Evolutionary conservation across 1,140 invertebrate species (phyloP), one percentile per base, ranked within the genome.

Genomic region (Lepidurus apus): DNA sequence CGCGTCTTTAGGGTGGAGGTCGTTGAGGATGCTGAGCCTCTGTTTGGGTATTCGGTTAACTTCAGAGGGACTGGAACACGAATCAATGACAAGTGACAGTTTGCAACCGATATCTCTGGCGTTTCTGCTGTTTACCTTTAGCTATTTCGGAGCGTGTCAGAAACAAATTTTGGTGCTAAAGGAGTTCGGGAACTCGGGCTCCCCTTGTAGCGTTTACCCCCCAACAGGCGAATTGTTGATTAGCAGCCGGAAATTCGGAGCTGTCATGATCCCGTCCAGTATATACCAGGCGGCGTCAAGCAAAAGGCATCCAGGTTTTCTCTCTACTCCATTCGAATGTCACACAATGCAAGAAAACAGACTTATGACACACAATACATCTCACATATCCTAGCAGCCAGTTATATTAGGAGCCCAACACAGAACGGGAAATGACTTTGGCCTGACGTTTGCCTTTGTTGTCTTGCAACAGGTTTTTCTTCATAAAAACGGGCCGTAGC

Each of bases 331-430:
- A 65, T 65, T 65, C 53, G 53, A 65, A 65, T 65, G 53, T 65
- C 53, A 65, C 7, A 17, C 53, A 65, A 65, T 65, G 13, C 53
- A 65, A 65, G 17, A 65, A 13, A 21, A n/a, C 17, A 13, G 53
- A n/a, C 53, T n/a, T n/a, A 7, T 7, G 6, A n/a, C 17, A 21
- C 53, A 65, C 53, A 65, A 65, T 1, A 65, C 17, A 17, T 65
- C n/a, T 65, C 53, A 13, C 53, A 21, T 65, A 65, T 65, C 53
- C 53, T 65, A 65, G 53, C 53, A 65, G 53, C 53, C 53, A 65
- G 53, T 17, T 65, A 65, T 65, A 65, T 65, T 65, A 65, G 53
- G 53, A 13, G 17, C 4, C 53, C 53, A 13, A 65, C 53, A 65
- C 17, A 65, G 21, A 21, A 65, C 17, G 21, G 53, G 53, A 65